phyloP scores from a whole-genome alignment of 2,888 invertebrate species.

The Drosophila subsilvestris region DNA sequence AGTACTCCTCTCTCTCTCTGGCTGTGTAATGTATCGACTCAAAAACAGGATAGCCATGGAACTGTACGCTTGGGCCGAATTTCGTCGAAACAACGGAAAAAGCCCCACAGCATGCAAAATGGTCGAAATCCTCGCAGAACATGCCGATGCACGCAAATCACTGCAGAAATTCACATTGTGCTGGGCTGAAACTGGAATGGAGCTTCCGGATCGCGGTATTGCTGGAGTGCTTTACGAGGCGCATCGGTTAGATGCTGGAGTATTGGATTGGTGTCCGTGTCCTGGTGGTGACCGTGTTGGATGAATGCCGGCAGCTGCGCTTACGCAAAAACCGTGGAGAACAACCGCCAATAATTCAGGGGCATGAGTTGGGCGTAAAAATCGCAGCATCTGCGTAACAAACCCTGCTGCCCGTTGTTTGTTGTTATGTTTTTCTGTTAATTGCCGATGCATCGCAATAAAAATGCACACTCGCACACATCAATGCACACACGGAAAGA shows the following conservation, averaged over 20 bases:
- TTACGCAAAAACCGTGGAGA: constrained; percentile 38
- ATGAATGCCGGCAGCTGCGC: constrained; percentile 73
- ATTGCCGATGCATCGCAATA: constrained; percentile 68
- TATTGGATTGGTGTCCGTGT: constrained; percentile 16
- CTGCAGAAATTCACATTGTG: constrained; percentile 61
- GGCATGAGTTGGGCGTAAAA: constrained; percentile 67
- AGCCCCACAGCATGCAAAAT: constrained; percentile 18
- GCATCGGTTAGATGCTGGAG: constrained; percentile 49
- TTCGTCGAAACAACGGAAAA: constrained; percentile 21
- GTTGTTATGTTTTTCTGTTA: constrained; percentile 76
- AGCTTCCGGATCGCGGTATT: constrained; percentile 44
- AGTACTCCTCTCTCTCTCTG: background rate
- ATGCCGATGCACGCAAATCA: constrained; percentile 73
- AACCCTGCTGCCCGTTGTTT: constrained; percentile 50
- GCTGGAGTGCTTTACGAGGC: constrained; percentile 70
- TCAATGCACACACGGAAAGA: background rate
- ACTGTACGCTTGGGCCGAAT: background rate
- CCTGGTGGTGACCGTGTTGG: constrained; percentile 39
- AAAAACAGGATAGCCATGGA: background rate
- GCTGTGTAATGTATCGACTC: background rate
- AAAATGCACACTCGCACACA: constrained; percentile 46
- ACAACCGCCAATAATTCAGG: constrained; percentile 78
- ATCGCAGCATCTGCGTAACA: constrained; percentile 69
- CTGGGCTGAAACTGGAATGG: constrained; percentile 41
- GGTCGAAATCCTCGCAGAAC: constrained; percentile 53